Conservation (phyloP, 2,797 vertebrate species). For the Hozukius guyotensis region DNA sequence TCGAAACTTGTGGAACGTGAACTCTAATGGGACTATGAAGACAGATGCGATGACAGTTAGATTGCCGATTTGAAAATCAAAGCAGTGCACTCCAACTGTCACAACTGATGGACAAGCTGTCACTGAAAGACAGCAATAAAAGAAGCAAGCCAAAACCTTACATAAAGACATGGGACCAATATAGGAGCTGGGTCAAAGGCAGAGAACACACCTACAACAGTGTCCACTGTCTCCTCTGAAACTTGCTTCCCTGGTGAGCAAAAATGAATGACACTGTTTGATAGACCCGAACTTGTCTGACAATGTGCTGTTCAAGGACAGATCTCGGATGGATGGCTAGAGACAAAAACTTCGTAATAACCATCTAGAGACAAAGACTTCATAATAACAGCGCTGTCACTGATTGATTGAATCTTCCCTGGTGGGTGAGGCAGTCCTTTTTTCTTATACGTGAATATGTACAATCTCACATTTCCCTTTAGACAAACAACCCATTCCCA, state of each 20-base stretch:
- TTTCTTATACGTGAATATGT: slow-evolving; percentile 9
- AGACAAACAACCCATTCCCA: slow-evolving; percentile 37
- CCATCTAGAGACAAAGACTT: slow-evolving; percentile 39
- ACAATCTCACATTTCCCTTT: slow-evolving; percentile 27
- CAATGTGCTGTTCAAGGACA: slow-evolving; percentile 34
- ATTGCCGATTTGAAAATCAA: slow-evolving; percentile 48
- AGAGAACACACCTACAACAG: not conserved
- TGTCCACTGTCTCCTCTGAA: slow-evolving; percentile 3
- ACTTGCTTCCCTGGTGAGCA: slow-evolving; percentile 24
- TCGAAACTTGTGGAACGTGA: slow-evolving; percentile 17
- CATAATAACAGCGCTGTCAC: slow-evolving; percentile 31
- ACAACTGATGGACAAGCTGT: slow-evolving; percentile 52
- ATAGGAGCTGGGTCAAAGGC: not conserved
- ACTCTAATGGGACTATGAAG: slow-evolving; percentile 33
- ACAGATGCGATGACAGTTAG: slow-evolving; percentile 26
- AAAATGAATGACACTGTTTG: slow-evolving; percentile 47
- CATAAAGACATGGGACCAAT: not conserved
- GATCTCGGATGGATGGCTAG: slow-evolving; percentile 31
- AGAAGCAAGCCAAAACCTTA: not conserved
- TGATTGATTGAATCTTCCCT: slow-evolving; percentile 40
- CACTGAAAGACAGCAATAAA: slow-evolving; percentile 30
- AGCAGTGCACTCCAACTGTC: slow-evolving; percentile 14
- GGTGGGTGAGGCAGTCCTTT: slow-evolving; percentile 3
- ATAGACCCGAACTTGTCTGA: slow-evolving; percentile 48
- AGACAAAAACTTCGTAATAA: slow-evolving; percentile 46